Conservation (phyloP, 2,888 invertebrate genomes). For the Sphaeridia pumilis region DNA sequence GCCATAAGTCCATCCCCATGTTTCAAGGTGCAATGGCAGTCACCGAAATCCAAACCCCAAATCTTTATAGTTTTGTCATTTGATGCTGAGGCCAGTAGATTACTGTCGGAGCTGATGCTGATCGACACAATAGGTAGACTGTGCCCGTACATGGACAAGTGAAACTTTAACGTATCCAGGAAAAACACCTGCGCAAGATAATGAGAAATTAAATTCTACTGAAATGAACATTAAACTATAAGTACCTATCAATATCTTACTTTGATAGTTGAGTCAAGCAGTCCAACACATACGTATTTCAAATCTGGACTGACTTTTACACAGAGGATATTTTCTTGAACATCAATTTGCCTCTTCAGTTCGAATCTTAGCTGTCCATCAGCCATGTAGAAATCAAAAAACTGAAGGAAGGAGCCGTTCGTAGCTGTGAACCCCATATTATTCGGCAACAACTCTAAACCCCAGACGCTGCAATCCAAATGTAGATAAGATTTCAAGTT, state of each 20-base stretch:
- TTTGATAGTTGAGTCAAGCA: conserved; percentile 87
- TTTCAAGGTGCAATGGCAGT: conserved; percentile 87
- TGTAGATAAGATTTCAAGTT: conserved; percentile 1
- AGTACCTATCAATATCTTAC: conserved; percentile 42
- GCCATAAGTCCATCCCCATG: conserved; percentile 91
- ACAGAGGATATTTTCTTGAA: conserved; percentile 77
- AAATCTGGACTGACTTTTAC: conserved; percentile 72
- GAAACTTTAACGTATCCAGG: conserved; percentile 33
- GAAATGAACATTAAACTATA: neutral
- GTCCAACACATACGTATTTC: conserved; percentile 74
- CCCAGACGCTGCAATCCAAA: conserved; percentile 28
- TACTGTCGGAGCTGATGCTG: conserved; percentile 82
- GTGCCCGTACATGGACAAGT: conserved; percentile 83
- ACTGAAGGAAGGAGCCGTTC: conserved; percentile 28
- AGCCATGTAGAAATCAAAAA: conserved; percentile 31
- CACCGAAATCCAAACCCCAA: conserved; percentile 99
- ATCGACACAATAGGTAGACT: conserved; percentile 84
- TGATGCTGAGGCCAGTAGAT: conserved; percentile 82
- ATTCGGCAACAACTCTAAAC: conserved; percentile 28
- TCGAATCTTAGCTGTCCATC: conserved; percentile 32
- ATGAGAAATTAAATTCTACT: neutral
- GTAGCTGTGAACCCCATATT: conserved; percentile 30
- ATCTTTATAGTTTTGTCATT: conserved; percentile 91
- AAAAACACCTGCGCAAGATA: conserved; percentile 21
- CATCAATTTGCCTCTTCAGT: conserved; percentile 46